A percentile compares a stretch with the other conserved stretches of the same genome.
Conservation (phyloP, 2,113 vertebrate genomes). For the Syrrhaptes paradoxus region DNA sequence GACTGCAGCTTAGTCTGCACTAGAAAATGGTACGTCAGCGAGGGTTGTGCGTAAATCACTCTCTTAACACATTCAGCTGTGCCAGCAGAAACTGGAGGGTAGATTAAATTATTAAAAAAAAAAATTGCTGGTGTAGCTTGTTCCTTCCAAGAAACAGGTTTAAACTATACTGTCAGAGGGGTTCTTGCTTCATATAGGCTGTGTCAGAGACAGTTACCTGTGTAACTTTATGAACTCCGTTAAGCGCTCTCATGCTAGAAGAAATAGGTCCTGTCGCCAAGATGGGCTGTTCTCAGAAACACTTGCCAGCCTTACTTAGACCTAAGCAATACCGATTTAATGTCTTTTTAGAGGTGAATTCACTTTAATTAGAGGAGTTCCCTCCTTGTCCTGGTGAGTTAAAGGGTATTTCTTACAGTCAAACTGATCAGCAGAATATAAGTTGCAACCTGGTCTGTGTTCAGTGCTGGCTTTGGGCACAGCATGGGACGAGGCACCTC, state of each 20-base stretch:
- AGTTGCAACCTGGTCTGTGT: neutral
- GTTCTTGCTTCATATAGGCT: neutral
- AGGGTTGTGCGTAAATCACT: slow-evolving; percentile 16
- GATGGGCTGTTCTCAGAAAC: neutral
- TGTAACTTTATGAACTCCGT: rapidly evolving
- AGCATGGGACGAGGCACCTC: rapidly evolving
- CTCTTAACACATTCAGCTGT: slow-evolving; percentile 3
- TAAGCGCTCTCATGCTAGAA: neutral
- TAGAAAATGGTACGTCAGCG: slow-evolving; percentile 15
- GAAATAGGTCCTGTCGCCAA: neutral
- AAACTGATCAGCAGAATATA: neutral
- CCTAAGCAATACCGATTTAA: neutral
- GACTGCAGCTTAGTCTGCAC: slow-evolving; percentile 32
- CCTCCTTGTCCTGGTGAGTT: neutral
- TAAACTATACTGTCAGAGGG: neutral
- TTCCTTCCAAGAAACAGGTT: neutral
- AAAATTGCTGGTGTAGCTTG: neutral
- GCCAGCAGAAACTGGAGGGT: slow-evolving; percentile 36
- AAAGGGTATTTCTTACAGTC: neutral
- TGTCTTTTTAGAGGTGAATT: neutral
- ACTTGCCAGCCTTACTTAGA: neutral
- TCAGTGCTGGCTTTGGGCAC: neutral
- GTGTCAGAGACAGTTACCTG: neutral
- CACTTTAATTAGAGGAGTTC: neutral
- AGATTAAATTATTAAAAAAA: neutral